These are phyloP conservation scores for Sandelia bainsii DNA, from an alignment of 2,797 vertebrate genomes.

Conservation along the genomic window DNA sequence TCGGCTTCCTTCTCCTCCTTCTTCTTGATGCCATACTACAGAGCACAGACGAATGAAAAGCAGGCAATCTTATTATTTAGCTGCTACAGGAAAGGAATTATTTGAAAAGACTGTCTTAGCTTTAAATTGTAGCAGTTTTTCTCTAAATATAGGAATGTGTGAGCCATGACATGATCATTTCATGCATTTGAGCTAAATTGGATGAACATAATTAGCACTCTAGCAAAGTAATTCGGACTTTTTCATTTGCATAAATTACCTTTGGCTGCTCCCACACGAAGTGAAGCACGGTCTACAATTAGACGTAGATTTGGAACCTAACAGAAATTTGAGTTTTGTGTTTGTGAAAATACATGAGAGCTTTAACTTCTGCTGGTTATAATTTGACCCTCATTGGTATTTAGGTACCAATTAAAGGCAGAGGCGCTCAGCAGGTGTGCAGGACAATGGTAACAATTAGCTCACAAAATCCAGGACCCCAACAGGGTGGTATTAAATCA, in stretches of 20 bases:
- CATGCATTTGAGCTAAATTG: constrained; percentile 43
- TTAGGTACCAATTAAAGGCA: constrained; percentile 48
- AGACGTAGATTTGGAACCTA: background rate
- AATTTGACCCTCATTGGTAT: constrained; percentile 45
- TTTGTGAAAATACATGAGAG: background rate
- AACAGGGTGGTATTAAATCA: constrained; percentile 31
- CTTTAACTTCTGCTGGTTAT: constrained; percentile 31
- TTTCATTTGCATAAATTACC: constrained; percentile 37
- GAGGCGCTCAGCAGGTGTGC: constrained; percentile 19
- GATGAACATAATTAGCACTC: constrained; percentile 25
- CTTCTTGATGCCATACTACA: constrained; percentile 85
- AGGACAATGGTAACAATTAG: constrained; percentile 31
- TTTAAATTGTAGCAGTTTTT: background rate
- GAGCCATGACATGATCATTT: constrained; percentile 28
- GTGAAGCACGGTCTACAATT: constrained; percentile 1
- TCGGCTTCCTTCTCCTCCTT: constrained; percentile 98
- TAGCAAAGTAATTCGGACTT: constrained; percentile 23
- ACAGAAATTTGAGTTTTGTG: background rate
- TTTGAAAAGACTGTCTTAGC: background rate
- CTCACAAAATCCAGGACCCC: constrained; percentile 6
- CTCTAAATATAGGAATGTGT: constrained; percentile 2
- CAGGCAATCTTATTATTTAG: accelerated
- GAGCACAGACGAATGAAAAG: background rate
- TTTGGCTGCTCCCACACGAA: constrained; percentile 21
- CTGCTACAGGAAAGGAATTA: accelerated